phyloP scores from a whole-genome alignment of 2,888 invertebrate species.

The Clivina fossor region DNA sequence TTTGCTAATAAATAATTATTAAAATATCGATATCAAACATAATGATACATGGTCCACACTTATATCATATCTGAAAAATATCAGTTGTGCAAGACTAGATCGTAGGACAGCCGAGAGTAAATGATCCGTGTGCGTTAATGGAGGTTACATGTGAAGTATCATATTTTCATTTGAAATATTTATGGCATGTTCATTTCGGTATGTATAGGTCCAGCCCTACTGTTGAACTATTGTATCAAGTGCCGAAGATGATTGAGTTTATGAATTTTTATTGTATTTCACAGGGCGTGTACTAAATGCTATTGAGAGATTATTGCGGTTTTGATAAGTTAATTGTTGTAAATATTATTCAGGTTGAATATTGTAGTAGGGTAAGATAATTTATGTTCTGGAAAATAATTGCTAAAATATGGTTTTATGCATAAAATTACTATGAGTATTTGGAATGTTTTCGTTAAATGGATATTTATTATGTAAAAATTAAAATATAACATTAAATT shows the following conservation, averaged over 20 bases:
- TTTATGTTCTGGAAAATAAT: too few relatives aligned
- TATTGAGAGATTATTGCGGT: slow-evolving; percentile 14
- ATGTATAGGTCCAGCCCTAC: neutral
- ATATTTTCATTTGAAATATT: slow-evolving; percentile 27
- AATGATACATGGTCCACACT: slow-evolving; percentile 4
- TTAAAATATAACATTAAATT: too few relatives aligned
- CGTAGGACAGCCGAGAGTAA: slow-evolving; percentile 16
- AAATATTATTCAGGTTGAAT: slow-evolving; percentile 1
- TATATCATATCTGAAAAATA: too few relatives aligned
- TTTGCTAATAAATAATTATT: neutral
- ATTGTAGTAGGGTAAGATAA: neutral
- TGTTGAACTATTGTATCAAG: slow-evolving; percentile 3
- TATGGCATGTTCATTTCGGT: slow-evolving; percentile 13
- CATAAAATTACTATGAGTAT: too few relatives aligned
- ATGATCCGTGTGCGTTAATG: slow-evolving; percentile 25
- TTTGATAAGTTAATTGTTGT: slow-evolving; percentile 18
- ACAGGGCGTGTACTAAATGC: slow-evolving; percentile 1
- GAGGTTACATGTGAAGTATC: slow-evolving; percentile 24
- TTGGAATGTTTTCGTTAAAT: too few relatives aligned
- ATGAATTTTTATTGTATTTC: slow-evolving; percentile 19
- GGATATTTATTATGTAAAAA: too few relatives aligned
- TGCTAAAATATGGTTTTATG: too few relatives aligned
- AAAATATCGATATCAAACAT: neutral
- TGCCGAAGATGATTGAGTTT: slow-evolving; percentile 1
- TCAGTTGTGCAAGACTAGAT: slow-evolving; percentile 4